These are phyloP conservation scores for Colistium nudipinnis DNA, from an alignment of 2,113 vertebrate species.

Conservation along the genomic window DNA sequence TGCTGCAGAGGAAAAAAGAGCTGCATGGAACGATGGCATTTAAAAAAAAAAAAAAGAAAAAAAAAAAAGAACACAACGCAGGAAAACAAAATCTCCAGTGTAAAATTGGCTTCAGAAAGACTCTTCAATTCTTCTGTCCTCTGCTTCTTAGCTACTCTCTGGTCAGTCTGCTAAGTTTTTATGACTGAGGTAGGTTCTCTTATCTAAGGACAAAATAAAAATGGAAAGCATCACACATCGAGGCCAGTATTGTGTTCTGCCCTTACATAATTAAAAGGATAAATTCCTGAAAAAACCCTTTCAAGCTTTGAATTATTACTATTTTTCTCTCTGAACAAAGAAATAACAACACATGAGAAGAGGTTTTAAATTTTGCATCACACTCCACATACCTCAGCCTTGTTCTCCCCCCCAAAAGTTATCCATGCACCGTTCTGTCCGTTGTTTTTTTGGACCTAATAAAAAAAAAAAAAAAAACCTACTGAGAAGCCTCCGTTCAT, in stretches of 20 bases:
- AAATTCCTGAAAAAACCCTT: conserved; percentile 63
- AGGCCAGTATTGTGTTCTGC: conserved; percentile 59
- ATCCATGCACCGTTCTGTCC: conserved; percentile 22
- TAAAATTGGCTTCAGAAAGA: conserved; percentile 71
- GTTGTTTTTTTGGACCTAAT: conserved; percentile 39
- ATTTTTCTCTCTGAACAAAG: conserved; percentile 57
- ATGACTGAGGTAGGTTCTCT: conserved; percentile 86
- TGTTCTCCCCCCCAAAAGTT: conserved; percentile 27
- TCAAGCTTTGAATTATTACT: conserved; percentile 64
- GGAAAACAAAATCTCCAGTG: conserved; percentile 74
- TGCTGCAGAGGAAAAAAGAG: conserved; percentile 42
- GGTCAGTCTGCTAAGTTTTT: conserved; percentile 77
- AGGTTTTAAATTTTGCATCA: conserved; percentile 64
- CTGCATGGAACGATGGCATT: conserved; percentile 44
- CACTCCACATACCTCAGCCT: conserved; percentile 37
- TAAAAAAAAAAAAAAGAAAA: too few relatives aligned
- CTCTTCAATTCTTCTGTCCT: conserved; percentile 48
- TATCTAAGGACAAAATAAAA: conserved; percentile 73
- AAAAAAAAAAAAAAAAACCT: conserved; percentile 57
- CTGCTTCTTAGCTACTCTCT: conserved; percentile 62
- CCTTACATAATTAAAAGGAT: conserved; percentile 61
- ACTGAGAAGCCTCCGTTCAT: conserved; percentile 48
- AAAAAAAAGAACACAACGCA: conserved; percentile 23
- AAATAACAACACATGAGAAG: conserved; percentile 42
- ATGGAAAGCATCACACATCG: conserved; percentile 59